Evolutionary conservation across 2,797 vertebrate genomes (phyloP).

Genomic region (Sebastes hubbsi): DNA sequence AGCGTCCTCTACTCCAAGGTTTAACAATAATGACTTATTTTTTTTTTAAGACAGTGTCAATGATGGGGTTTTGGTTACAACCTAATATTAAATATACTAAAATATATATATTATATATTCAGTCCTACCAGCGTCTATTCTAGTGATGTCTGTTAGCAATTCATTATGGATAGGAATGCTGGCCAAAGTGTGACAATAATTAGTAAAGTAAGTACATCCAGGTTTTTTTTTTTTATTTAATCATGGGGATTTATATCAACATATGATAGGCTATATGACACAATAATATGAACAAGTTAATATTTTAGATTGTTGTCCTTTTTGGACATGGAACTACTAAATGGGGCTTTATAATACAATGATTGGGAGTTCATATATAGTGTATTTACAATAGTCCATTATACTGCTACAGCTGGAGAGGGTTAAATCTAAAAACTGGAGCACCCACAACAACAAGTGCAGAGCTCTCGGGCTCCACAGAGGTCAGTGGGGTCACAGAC

Average conservation of each 20-base stretch:
- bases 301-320: not conserved
- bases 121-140: not conserved
- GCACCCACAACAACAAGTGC: conserved; percentile 59
- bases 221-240: not conserved
- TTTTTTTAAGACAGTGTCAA: not conserved
- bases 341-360: not conserved
- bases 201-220: not conserved
- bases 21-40: not conserved
- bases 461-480: conserved; percentile 43
- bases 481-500: conserved; percentile 51
- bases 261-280: not conserved
- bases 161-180: not conserved
- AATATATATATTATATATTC: not conserved
- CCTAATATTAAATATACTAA: not conserved
- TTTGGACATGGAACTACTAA: not conserved
- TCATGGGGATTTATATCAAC: not conserved
- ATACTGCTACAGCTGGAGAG: conserved; percentile 20
- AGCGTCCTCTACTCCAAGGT: not conserved
- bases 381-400: not conserved
- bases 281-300: not conserved
- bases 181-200: not conserved
- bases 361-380: not conserved
- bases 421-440: conserved; percentile 19
- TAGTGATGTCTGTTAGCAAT: not conserved
- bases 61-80: not conserved